These are phyloP conservation scores for Tyto alba DNA, from an alignment of 2,113 vertebrate species.

Conservation along the genomic window DNA sequence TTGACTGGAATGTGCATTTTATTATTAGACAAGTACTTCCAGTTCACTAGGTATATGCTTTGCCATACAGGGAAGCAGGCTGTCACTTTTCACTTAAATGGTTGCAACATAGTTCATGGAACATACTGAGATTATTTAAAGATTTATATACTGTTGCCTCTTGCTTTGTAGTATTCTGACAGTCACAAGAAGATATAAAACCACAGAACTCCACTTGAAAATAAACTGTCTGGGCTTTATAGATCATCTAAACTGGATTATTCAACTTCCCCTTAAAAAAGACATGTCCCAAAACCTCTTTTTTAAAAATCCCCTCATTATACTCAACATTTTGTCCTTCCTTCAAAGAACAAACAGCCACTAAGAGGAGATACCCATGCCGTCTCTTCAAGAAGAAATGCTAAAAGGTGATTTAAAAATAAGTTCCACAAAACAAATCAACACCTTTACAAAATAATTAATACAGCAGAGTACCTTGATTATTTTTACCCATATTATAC, in stretches of 20 bases:
- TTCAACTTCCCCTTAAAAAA: neutral
- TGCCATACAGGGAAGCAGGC: neutral
- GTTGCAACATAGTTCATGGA: neutral
- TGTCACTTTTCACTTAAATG: neutral
- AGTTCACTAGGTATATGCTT: neutral
- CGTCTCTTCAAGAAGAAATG: neutral
- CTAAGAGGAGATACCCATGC: neutral
- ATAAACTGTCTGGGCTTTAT: neutral
- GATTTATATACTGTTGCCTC: neutral
- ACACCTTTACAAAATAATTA: neutral
- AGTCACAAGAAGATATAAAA: neutral
- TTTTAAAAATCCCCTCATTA: neutral
- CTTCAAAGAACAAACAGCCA: neutral
- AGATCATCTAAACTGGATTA: neutral
- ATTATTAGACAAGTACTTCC: neutral
- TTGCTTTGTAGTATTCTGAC: neutral
- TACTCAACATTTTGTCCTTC: neutral
- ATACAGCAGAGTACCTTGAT: neutral
- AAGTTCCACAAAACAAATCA: neutral
- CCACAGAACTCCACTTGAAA: neutral
- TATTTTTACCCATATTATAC: neutral
- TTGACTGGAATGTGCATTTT: neutral
- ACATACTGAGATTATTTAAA: neutral
- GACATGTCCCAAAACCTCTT: neutral
- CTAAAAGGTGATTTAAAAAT: neutral